phyloP scores from a whole-genome alignment of 2,888 invertebrate genomes.

The Pyrgus malvae region DNA sequence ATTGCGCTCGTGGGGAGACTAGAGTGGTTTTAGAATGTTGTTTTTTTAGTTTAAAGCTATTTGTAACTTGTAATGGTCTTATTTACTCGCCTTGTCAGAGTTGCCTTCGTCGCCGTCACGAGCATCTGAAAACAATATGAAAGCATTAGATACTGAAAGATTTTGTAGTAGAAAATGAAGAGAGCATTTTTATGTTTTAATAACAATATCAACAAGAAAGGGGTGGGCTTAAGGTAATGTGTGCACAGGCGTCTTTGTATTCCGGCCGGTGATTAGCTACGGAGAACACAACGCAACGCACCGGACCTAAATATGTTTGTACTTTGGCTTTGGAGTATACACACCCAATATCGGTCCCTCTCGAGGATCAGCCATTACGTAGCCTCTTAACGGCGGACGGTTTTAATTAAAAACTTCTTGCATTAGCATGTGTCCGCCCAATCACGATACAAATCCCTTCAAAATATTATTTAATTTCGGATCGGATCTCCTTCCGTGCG shows the following conservation, averaged over 20 bases:
- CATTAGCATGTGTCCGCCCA: constrained; percentile 76
- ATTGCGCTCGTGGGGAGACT: constrained; percentile 61
- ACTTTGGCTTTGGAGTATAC: constrained; percentile 70
- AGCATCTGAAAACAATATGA: constrained; percentile 65
- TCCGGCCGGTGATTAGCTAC: constrained; percentile 71
- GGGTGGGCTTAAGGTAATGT: constrained; percentile 57
- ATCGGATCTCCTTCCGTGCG: constrained; percentile 10
- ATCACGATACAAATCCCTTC: constrained; percentile 69
- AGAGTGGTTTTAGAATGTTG: constrained; percentile 51
- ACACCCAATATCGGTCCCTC: constrained; percentile 77
- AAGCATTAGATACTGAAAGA: constrained; percentile 27
- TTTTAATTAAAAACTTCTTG: constrained; percentile 82
- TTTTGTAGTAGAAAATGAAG: not conserved
- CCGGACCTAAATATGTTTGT: constrained; percentile 81
- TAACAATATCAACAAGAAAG: constrained; percentile 53
- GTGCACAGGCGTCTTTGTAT: constrained; percentile 56
- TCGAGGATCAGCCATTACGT: constrained; percentile 77
- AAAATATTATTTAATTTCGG: constrained; percentile 73
- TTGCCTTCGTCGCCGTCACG: constrained; percentile 62
- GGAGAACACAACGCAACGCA: constrained; percentile 60
- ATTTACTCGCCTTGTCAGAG: constrained; percentile 64
- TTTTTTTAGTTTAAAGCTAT: constrained; percentile 44
- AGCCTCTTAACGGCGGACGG: constrained; percentile 78
- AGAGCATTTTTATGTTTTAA: constrained; percentile 13
- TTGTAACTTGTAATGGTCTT: constrained; percentile 39